Percentiles rank a stretch among this genome's conserved stretches.
phyloP scores from a whole-genome alignment of 2,888 invertebrate species.

The Subacronicta megacephala region DNA sequence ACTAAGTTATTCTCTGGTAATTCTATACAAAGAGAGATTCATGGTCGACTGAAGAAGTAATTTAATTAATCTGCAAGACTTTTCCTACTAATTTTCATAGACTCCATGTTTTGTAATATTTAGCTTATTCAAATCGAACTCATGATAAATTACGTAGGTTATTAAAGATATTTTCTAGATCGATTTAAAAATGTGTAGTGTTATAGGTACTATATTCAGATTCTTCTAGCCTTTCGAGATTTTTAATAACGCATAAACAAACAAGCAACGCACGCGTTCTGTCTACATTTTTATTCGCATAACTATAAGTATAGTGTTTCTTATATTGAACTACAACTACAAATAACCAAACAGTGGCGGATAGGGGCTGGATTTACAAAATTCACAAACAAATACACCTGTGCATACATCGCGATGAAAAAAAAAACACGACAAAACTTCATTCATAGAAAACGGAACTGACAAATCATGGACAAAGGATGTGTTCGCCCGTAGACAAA shows the following conservation, averaged over 20 bases:
- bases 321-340: conserved; percentile 45
- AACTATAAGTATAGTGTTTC: conserved; percentile 21
- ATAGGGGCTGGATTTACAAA: conserved; percentile 43
- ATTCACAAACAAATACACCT: conserved; percentile 79
- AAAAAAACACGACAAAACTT: conserved; percentile 61
- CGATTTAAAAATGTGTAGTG: no score
- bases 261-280: conserved; percentile 10
- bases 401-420: conserved; percentile 71
- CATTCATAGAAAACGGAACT: conserved; percentile 82
- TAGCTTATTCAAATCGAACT: no score
- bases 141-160: no score
- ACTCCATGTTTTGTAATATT: no score
- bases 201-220: no score
- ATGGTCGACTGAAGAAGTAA: no score
- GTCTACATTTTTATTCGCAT: conserved; percentile 9
- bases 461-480: conserved; percentile 75
- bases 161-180: no score
- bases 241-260: conserved; percentile 16
- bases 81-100: no score
- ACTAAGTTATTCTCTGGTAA: not conserved
- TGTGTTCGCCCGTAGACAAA: conserved; percentile 68
- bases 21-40: not conserved
- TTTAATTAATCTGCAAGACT: no score
- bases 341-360: conserved; percentile 51
- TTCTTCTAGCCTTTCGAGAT: no score